Percentiles rank a stretch among this genome's conserved stretches.
Conservation (phyloP, 2,113 vertebrate species). For the Peromyscus maniculatus region DNA sequence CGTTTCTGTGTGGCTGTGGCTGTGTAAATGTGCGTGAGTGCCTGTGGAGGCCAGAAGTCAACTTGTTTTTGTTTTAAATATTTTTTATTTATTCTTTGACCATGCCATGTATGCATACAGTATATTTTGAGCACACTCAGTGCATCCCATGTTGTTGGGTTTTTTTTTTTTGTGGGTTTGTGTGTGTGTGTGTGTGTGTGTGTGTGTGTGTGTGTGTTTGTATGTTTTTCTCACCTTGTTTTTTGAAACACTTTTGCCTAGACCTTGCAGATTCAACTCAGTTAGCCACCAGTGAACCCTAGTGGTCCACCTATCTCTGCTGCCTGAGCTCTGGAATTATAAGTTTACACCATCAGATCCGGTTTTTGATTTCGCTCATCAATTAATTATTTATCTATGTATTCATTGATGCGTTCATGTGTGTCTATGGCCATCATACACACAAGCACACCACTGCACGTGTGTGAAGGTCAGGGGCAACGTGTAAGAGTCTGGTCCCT, state of each 20-base stretch:
- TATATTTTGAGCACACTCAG: not conserved
- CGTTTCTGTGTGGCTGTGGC: not conserved
- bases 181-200: too few species aligned
- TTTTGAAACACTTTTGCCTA: not conserved
- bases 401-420: not conserved
- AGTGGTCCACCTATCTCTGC: not conserved
- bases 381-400: not conserved
- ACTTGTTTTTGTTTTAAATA: not conserved
- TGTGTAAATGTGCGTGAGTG: not conserved
- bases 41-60: not conserved
- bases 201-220: not conserved
- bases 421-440: not conserved
- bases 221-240: not conserved
- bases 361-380: not conserved
- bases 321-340: not conserved
- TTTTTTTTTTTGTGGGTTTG: not conserved
- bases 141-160: not conserved
- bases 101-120: not conserved
- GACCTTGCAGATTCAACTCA: not conserved
- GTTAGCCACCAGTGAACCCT: not conserved
- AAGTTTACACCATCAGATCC: not conserved
- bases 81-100: not conserved
- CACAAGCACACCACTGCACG: not conserved
- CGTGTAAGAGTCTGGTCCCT: not conserved
- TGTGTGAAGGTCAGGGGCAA: not conserved